Evolutionary conservation across 2,797 vertebrate species (phyloP).

Genomic region (Coendou prehensilis): DNA sequence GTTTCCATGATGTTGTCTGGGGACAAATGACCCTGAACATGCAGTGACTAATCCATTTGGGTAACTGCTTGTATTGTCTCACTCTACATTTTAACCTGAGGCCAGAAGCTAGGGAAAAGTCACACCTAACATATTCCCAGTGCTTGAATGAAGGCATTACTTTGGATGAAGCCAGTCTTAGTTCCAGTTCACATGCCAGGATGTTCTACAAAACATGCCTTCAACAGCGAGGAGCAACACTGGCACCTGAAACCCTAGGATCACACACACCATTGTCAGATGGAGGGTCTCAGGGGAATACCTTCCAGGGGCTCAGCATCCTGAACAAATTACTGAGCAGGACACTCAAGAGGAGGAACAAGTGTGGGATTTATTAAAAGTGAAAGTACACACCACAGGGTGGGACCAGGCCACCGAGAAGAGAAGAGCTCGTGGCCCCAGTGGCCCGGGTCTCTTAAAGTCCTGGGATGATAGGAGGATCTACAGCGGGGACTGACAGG

Average conservation of each 20-base stretch:
- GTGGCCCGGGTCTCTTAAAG: neutral
- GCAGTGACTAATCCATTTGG: neutral
- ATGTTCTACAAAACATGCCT: neutral
- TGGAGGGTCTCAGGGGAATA: neutral
- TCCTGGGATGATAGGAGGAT: neutral
- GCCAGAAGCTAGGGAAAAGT: neutral
- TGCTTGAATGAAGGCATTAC: neutral
- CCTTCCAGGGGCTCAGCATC: neutral
- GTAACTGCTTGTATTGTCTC: neutral
- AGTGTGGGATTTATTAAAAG: neutral
- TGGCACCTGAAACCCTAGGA: neutral
- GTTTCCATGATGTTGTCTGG: neutral
- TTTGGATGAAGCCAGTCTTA: neutral
- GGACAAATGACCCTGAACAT: neutral
- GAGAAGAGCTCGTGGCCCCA: neutral
- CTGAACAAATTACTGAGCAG: neutral
- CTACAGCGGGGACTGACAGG: neutral
- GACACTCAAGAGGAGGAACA: neutral
- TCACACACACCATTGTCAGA: neutral
- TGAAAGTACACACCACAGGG: neutral
- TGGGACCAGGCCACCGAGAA: neutral
- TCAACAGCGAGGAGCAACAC: neutral
- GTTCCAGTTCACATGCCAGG: neutral
- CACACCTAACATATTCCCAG: neutral
- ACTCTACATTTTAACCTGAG: neutral